Evolutionary conservation across 1,140 invertebrate genomes (phyloP), one percentile per base, ranked within the genome.

Genomic region (Caenorhabditis briggsae): DNA sequence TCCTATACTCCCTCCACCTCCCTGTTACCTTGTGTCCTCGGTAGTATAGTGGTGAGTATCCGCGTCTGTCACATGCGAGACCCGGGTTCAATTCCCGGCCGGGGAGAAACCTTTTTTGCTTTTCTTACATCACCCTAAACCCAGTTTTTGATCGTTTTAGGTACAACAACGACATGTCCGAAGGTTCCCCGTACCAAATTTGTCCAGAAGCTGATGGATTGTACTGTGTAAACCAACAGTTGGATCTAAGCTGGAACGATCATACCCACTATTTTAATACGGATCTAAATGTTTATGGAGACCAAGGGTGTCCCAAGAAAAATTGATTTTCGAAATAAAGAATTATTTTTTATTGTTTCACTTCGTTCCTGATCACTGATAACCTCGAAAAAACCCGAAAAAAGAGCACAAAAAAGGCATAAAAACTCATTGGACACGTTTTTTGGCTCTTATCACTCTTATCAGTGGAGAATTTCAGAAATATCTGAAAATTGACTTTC

Each of bases 51-150:
- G 70, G 70, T 78, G 70, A 78, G 70, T 78, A 78, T 78, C 70
- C 70, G 70, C 70, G 70, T 50, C 70, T 78, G 70, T 78, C 70
- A 78, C 70, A 78, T 78, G 70, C 70, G 70, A 78, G 70, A 78
- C 70, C 70, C 89, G 89, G 89, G 89, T 89, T 90, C 90, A 89
- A 89, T 89, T 89, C 89, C 89, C 89, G 88, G 89, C 88, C 89
- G 89, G 85, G 86, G 89, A 89, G 89, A 87, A 78, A 46, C 18
- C 25, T 46, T 83, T 87, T 83, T 59, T 56, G 9, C 25, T 41
- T 83, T 59, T 83, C 33, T 82, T 56, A 41, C 9, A 18, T 9
- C 25, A 11, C 20, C 20, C 20, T 18, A 20, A 25, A 46, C 20
- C 65, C 46, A 43, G 8, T 18, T 53, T 85, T 33, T 48, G 23